Conservation (phyloP, 2,797 vertebrate species). For the Allobates femoralis region DNA sequence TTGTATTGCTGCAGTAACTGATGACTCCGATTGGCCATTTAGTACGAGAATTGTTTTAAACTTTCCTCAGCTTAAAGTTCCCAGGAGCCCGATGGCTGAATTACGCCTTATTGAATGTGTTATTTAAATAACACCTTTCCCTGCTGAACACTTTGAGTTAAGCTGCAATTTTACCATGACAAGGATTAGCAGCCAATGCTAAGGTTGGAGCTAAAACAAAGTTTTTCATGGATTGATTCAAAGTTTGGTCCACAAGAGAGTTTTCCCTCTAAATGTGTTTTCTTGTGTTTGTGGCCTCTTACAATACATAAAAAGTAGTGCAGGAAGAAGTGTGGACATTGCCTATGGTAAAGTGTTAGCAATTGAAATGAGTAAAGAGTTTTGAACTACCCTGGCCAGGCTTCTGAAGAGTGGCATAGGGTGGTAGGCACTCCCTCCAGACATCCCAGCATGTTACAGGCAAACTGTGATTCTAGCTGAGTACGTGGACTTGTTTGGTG, state of each 20-base stretch:
- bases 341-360: not conserved
- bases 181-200: slow-evolving; percentile 4
- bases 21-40: slow-evolving; percentile 48
- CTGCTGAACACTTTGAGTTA: slow-evolving; percentile 32
- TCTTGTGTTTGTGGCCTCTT: not conserved
- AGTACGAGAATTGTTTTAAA: slow-evolving; percentile 11
- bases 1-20: slow-evolving; percentile 37
- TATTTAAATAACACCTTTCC: slow-evolving; percentile 48
- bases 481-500: no score
- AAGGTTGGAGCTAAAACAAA: slow-evolving; percentile 6
- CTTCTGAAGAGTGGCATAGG: no score
- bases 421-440: no score
- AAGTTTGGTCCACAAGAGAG: slow-evolving; percentile 8
- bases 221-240: slow-evolving; percentile 28
- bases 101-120: slow-evolving; percentile 30
- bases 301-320: not conserved
- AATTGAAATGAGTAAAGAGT: no score
- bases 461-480: no score
- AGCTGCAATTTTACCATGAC: slow-evolving; percentile 12
- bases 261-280: not conserved
- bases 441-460: no score
- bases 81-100: slow-evolving; percentile 1
- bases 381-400: no score
- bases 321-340: not conserved
- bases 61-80: slow-evolving; percentile 38